Base-by-base conservation (phyloP, 1,140 invertebrate genomes). In the Drosophila ironensis region DNA sequence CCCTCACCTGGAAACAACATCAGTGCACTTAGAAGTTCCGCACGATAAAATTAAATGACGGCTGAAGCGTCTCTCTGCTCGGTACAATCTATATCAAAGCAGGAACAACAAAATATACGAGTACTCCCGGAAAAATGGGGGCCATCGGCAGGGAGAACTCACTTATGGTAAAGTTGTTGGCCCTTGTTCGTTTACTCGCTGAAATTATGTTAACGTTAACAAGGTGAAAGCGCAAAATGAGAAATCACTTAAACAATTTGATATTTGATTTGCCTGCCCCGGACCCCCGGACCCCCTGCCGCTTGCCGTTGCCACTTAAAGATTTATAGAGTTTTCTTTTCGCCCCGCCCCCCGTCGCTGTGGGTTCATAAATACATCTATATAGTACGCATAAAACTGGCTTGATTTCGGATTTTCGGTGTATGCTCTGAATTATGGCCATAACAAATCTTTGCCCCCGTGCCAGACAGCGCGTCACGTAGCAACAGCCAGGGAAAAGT, bases 171-270 rank as follows among this genome's bases (percentile, higher is more conserved):
- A 64, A 40, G 54, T 69, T 74, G 73, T 72, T 78, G 78, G 44
- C 27, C 41, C 46, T 38, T 37, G 45, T 57, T 59, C 37, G 54
- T 25, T 42, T 16, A 24, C 11, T 24, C 74, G 48, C 61, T 48
- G 50, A 72, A 84, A 84, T 86, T 68, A 84, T 86, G 81, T 84
- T 84, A 84, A 67, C 80, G 71, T 53, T 70, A 84, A 84, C 81
- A 84, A 84, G 81, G 74, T 86, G 66, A 86, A 84, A 86, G 80
- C 80, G 46, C 56, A 76, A 84, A 84, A 82, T 84, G 80, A 86
- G 86, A 84, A 84, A 87, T 84, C 81, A 84, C 80, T 84, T 84
- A 84, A 84, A 71, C 80, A 84, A 84, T 80, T 84, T 86, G 56
- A 80, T 72, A 86, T 82, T 86, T 80, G 73, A 82, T 82, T 82